Evolutionary conservation across 2,113 vertebrate species (phyloP), one percentile per base, ranked within the genome.

Genomic region (Callocephalon fimbriatum): DNA sequence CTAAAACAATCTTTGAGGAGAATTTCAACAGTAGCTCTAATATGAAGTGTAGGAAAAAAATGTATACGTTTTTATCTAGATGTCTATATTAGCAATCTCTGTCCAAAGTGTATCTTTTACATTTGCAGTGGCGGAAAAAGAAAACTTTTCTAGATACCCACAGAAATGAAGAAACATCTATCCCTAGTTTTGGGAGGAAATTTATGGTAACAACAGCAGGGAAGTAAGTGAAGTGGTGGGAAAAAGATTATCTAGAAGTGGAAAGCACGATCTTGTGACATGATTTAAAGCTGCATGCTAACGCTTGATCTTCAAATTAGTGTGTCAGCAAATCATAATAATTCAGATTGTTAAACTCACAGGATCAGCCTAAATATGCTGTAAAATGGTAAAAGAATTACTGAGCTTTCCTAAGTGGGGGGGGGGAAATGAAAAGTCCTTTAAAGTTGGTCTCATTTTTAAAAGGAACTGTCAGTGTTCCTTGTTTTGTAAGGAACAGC

Each of bases 141-240:
- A 35, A n/a, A 94, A 93, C 63, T 88, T 92, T 71, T 51, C 42
- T n/a, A 61, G 87, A 75, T 32, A 87, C n/a, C n/a, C 40, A 81
- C 20, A 91, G 51, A 61, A 85, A 25, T 32, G 4, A 3, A 71
- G 42, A 81, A 78, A 65, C 10, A 35, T 53, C 16, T 50, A 7
- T 20, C 26, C 75, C 35, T n/a, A 51, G 58, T 51, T 66, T 83
- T 32, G 10, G 10, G 18, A 26, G 5, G 5, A 79, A 93, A 94
- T 26, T 54, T 63, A 54, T 5, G 10, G 10, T 38, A 88, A 76
- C 7, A 75, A 44, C 37, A 83, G n/a, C 13, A 91, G 32, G 23
- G 31, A 70, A 56, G 17, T 3, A 75, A 86, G 25, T 9, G 3
- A 76, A 82, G 29, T 19, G 7, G 14, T n/a, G 14, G 72, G 45